Percentiles rank a stretch among this genome's conserved stretches.
Evolutionary conservation across 1,140 invertebrate genomes (phyloP).

Genomic region (Bombus confusus): DNA sequence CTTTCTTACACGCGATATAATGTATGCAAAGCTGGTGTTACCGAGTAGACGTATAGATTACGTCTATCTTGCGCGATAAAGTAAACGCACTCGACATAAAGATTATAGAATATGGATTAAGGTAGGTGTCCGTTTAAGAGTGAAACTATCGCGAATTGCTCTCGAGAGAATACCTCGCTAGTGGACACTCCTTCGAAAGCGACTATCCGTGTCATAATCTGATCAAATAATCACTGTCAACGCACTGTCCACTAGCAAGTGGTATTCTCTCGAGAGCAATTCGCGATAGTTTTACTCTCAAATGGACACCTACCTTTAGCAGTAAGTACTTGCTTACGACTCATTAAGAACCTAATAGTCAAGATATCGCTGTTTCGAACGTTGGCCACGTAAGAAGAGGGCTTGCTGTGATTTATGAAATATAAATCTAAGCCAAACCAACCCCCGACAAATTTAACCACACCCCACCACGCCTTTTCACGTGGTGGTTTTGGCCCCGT

Average conservation of each 20-base stretch:
- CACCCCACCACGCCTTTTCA: slow-evolving; percentile 73
- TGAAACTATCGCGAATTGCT: no score
- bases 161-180: no score
- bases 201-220: no score
- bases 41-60: background rate
- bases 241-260: no score
- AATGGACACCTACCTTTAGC: background rate
- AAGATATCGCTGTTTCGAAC: background rate
- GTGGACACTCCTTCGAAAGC: no score
- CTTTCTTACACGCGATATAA: background rate
- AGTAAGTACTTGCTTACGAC: background rate
- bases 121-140: no score
- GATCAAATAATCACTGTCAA: no score
- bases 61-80: background rate
- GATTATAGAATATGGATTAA: background rate
- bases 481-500: slow-evolving; percentile 54
- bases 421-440: slow-evolving; percentile 74
- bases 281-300: no score
- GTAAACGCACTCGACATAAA: background rate
- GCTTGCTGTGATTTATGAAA: slow-evolving; percentile 74
- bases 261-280: no score
- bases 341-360: background rate
- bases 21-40: background rate
- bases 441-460: slow-evolving; percentile 76
- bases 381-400: background rate